These are phyloP conservation scores for Chromis chromis DNA, from an alignment of 2,797 vertebrate genomes.

Conservation along the genomic window DNA sequence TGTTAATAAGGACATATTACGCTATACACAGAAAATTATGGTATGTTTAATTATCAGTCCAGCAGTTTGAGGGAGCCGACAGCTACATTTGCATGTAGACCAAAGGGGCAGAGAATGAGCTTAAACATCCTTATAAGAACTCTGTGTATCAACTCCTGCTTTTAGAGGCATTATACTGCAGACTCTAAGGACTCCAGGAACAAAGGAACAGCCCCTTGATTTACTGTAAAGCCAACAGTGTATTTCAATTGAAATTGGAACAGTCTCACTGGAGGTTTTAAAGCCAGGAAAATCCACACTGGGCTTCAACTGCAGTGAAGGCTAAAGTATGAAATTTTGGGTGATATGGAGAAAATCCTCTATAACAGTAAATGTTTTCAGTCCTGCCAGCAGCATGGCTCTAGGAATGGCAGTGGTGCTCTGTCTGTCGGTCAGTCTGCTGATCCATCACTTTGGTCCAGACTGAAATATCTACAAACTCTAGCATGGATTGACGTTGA, in stretches of 20 bases:
- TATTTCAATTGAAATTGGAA: neutral
- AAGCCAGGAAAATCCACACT: neutral
- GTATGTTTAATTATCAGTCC: conserved; percentile 33
- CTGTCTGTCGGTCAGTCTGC: neutral
- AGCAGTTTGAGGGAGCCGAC: conserved; percentile 20
- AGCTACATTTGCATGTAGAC: conserved; percentile 21
- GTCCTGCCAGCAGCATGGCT: neutral
- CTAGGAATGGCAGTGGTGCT: neutral
- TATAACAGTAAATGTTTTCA: neutral
- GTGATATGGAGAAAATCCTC: neutral
- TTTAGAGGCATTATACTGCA: neutral
- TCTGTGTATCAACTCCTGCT: neutral
- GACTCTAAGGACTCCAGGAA: conserved; percentile 10
- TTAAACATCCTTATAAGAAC: conserved; percentile 11
- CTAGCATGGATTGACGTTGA: no score
- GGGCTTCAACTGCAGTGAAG: neutral
- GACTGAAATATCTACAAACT: no score
- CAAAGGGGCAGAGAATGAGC: conserved; percentile 25
- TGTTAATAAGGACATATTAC: conserved; percentile 39
- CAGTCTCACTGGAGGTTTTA: neutral
- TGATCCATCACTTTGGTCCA: neutral
- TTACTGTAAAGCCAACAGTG: conserved; percentile 4
- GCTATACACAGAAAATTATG: conserved; percentile 28
- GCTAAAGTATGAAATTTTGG: neutral
- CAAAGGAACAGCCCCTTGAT: neutral